A percentile compares a stretch with the other conserved stretches of the same genome.
phyloP scores from a whole-genome alignment of 2,113 vertebrate genomes.

The Craseonycteris thonglongyai region DNA sequence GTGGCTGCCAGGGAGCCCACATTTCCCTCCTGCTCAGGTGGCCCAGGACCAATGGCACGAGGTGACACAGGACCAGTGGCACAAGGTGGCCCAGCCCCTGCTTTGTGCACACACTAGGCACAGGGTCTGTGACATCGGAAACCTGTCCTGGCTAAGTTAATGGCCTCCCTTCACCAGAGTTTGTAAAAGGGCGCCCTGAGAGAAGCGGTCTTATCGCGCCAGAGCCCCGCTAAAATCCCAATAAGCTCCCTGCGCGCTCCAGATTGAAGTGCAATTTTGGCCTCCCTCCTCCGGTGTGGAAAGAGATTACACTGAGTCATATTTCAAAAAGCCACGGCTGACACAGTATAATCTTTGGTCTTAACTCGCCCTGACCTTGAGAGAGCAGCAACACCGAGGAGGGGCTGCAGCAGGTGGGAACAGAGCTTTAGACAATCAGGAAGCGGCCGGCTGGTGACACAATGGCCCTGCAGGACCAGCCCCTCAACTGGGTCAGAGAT shows the following conservation, averaged over 20 bases:
- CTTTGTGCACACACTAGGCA: background rate
- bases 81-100: background rate
- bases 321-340: conserved; percentile 68
- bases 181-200: conserved; percentile 58
- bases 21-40: no score
- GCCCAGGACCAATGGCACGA: background rate
- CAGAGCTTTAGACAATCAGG: background rate
- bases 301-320: conserved; percentile 72
- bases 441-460: background rate
- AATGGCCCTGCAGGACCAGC: background rate
- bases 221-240: conserved; percentile 57
- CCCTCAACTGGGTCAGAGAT: background rate
- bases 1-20: background rate
- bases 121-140: background rate
- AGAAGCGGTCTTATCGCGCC: conserved; percentile 43
- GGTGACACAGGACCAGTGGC: background rate
- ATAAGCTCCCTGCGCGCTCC: conserved; percentile 48
- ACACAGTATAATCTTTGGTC: conserved; percentile 70
- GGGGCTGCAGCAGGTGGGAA: background rate
- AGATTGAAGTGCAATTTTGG: conserved; percentile 67
- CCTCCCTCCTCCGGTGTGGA: conserved; percentile 71
- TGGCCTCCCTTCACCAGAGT: conserved; percentile 52
- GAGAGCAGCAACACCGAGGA: background rate
- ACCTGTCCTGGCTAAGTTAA: background rate
- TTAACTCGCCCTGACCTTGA: conserved; percentile 72